Evolutionary conservation across 2,797 vertebrate genomes (phyloP).

Genomic region (Neosilurus hyrtlii): DNA sequence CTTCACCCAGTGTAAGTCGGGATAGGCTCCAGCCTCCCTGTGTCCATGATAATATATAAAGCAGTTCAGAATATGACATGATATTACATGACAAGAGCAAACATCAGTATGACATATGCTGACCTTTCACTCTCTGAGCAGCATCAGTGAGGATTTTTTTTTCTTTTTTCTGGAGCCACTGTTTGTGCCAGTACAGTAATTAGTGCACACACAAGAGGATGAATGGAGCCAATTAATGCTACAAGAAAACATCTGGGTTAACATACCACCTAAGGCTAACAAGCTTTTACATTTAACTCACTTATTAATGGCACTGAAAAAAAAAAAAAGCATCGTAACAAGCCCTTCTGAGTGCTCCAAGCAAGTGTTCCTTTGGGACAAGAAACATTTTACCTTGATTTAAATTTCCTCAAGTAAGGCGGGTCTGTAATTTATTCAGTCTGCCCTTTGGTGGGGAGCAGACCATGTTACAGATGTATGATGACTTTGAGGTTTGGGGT

Average conservation of each 20-base stretch:
- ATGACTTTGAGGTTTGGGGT: conserved; percentile 1
- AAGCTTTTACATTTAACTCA: conserved; percentile 68
- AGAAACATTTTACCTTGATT: conserved; percentile 71
- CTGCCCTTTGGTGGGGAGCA: neutral
- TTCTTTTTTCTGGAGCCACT: neutral
- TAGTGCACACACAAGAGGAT: neutral
- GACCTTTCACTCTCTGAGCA: conserved; percentile 14
- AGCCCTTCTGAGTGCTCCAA: conserved; percentile 60
- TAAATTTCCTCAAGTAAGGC: conserved; percentile 63
- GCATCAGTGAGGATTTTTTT: neutral
- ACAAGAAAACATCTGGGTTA: conserved; percentile 68
- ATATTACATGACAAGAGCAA: conserved; percentile 4
- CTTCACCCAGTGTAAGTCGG: too few relatives aligned
- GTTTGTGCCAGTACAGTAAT: conserved; percentile 10
- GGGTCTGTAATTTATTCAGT: conserved; percentile 58
- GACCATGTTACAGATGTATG: conserved; percentile 7
- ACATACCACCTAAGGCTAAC: conserved; percentile 64
- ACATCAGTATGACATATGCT: neutral
- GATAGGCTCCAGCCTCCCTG: too few relatives aligned
- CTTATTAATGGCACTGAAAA: conserved; percentile 67
- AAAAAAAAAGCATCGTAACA: conserved; percentile 63
- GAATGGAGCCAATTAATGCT: conserved; percentile 60
- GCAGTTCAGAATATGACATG: too few relatives aligned
- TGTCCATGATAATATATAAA: too few relatives aligned
- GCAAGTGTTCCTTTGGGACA: conserved; percentile 66